Conservation (phyloP, 2,113 vertebrate genomes). For the Tiliqua scincoides region DNA sequence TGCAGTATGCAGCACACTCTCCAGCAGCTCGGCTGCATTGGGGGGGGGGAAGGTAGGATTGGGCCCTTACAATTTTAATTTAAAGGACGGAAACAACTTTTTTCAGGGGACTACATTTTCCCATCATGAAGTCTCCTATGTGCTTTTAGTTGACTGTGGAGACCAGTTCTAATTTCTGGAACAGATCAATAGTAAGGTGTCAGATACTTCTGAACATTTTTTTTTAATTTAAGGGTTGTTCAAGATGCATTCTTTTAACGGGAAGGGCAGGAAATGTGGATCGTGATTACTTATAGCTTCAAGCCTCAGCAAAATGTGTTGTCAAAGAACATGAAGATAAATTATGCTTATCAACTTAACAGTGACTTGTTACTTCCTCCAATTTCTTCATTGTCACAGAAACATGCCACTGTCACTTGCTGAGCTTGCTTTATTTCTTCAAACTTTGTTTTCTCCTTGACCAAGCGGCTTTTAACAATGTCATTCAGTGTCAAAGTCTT, state of each 20-base stretch:
- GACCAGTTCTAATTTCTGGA: neutral
- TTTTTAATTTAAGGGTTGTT: accelerated
- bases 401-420: neutral
- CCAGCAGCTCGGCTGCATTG: too few relatives aligned
- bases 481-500: neutral
- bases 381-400: slow-evolving; percentile 11
- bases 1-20: too few relatives aligned
- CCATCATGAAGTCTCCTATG: neutral
- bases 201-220: neutral
- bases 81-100: neutral
- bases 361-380: slow-evolving; percentile 25
- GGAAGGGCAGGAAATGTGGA: slow-evolving; percentile 14
- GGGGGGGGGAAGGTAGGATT: too few relatives aligned
- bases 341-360: neutral
- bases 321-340: neutral
- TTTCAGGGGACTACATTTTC: neutral
- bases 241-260: accelerated
- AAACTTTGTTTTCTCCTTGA: neutral
- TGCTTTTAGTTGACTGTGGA: neutral
- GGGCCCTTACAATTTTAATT: too few relatives aligned
- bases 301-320: neutral
- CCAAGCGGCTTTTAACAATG: neutral
- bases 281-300: neutral
- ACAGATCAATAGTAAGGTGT: neutral
- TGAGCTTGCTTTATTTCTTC: neutral